Evolutionary conservation across 1,140 invertebrate genomes (phyloP), one percentile per base, ranked within the genome.

Genomic region (Hycleus cichorii): DNA sequence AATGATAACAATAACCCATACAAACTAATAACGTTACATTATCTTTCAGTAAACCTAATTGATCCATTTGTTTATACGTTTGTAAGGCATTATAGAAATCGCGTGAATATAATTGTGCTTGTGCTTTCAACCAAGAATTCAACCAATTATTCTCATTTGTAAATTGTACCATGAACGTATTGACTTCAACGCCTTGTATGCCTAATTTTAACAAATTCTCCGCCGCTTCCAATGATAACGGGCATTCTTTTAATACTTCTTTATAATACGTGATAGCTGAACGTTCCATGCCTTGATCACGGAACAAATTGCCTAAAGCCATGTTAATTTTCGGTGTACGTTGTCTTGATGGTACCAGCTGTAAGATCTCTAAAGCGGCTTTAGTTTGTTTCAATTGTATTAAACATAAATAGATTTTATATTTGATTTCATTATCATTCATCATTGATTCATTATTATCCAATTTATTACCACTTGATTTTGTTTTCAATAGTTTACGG

Each of bases 221-320:
- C 1, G 83, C 80, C 39, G 87, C 86, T 71, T 89, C 86, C n/a
- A 91, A 57, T 2, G 88, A 85, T 25, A 68, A 55, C 3, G 69
- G 67, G 58, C 85, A 87, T 74, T 88, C 87, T 74, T 81, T 78
- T 38, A 91, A 69, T 12, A 90, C 87, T 78, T 91, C 88, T 71
- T 89, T 89, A 69, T 86, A 91, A 48, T 83, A 84, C 0, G 85
- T 83, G 43, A 89, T 84, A 2, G 89, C 88, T 39, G 85, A 84
- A 57, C 87, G 71, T 64, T 89, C 87, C 76, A 84, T 83, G 39
- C 87, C 88, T 59, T 78, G 78, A 60, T 85, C 81, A 59, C 85
- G 79, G 65, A 88, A 89, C 50, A 90, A 77, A 73, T 86, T 85
- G 26, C 84, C 89, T 26, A 91, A 69, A 9, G 87, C 86, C 80